Evolutionary conservation across 2,888 invertebrate genomes (phyloP), one percentile per base, ranked within the genome.

Genomic region (Harpalus rubripes): DNA sequence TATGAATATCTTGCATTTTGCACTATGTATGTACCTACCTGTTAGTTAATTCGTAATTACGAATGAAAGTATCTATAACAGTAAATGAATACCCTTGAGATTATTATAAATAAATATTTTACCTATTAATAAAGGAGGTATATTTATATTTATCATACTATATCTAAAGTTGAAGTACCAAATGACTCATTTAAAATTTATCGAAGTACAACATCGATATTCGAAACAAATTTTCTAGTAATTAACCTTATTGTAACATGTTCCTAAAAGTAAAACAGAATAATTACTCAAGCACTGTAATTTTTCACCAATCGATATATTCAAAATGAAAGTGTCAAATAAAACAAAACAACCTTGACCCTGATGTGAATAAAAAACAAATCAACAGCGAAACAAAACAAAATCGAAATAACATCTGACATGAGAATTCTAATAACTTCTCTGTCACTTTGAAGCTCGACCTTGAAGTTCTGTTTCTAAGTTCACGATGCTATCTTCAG

Each of bases 351-450:
- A 68, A 68, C 72, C 72, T 74, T 74, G 72, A 74, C 72, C 72
- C 10, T 63, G 63, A 7, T n/a, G 32, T 32, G 26, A 68, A 63
- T 63, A 63, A 63, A 26, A 74, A 41, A 74, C 72, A 72, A 72
- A 72, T 15, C 68, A 59, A 52, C 65, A 68, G 18, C 41, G 16
- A 44, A 74, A 68, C 32, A 68, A 52, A 74, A 74, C 44, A 74
- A 74, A 74, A 74, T 74, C 72, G 44, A 74, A 74, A 44, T 15
- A 44, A n/a, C 41, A 74, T 15, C 72, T 44, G 72, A 74, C 72
- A 44, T 12, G 41, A 74, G 72, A 74, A 74, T 74, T 74, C 72
- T 74, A 74, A 74, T 74, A 74, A 74, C 72, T 7, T 26, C 61
- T 16, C 63, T 8, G 10, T 63, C 26, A 10, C 26, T 22, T 63